phyloP scores from a whole-genome alignment of 1,140 invertebrate species.

The Penaeus chinensis region DNA sequence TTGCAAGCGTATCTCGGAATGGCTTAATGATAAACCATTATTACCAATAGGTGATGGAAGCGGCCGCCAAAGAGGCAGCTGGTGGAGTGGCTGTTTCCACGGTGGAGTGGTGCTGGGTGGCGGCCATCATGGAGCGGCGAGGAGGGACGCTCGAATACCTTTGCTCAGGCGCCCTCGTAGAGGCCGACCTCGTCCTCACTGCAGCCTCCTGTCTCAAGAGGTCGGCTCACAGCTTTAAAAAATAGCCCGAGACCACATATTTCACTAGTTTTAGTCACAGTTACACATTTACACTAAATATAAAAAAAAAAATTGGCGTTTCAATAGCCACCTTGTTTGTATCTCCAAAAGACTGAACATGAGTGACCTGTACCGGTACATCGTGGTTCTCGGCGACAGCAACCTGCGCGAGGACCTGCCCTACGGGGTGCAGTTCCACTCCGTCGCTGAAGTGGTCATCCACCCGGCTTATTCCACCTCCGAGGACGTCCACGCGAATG shows the following conservation, averaged over 20 bases:
- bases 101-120: slow-evolving; percentile 61
- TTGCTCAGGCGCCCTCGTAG: slow-evolving; percentile 55
- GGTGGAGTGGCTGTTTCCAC: slow-evolving; percentile 52
- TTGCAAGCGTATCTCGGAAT: too few species aligned
- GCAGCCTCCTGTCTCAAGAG: slow-evolving; percentile 51
- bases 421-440: slow-evolving; percentile 59
- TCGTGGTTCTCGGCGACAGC: slow-evolving; percentile 61
- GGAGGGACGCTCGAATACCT: slow-evolving; percentile 36
- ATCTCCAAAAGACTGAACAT: slow-evolving; percentile 37
- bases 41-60: not conserved
- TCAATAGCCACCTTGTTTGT: not conserved
- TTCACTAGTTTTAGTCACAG: too few species aligned
- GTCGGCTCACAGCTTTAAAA: not conserved
- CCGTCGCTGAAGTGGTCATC: slow-evolving; percentile 38
- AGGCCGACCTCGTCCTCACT: slow-evolving; percentile 57
- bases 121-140: slow-evolving; percentile 56
- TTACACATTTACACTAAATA: too few species aligned
- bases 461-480: slow-evolving; percentile 55
- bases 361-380: slow-evolving; percentile 24
- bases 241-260: too few species aligned
- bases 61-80: not conserved
- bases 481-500: slow-evolving; percentile 53
- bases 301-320: too few species aligned
- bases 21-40: too few species aligned
- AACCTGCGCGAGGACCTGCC: slow-evolving; percentile 59